Base-by-base conservation (phyloP, 2,113 vertebrate genomes). In the Mesoclemmys tuberculata region DNA sequence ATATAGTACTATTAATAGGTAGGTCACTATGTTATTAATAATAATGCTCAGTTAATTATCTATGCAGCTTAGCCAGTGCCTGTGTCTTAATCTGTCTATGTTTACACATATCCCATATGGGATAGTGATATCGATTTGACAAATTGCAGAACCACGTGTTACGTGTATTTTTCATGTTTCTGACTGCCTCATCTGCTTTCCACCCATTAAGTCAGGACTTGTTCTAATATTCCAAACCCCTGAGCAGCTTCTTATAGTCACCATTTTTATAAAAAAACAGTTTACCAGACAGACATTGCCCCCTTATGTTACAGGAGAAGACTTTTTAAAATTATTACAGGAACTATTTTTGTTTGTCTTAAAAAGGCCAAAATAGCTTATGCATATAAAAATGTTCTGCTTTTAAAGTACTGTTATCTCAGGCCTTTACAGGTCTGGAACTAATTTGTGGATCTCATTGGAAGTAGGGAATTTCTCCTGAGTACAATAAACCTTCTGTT, bases 71-170 rank as follows among this genome's bases (percentile, higher is more conserved):
- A 82, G 14, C 0, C 18, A 2, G 5, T 82, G 75, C 35, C 80
- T 92, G 46, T 35, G 44, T 85, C 90, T 79, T 83, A 93, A 93
- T 90, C 41, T 87, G 13, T 81, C 29, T 89, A 94, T 92, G 80
- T 92, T 44, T 77, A 77, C 22, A 46, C 13, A 16, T 44, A 26
- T 12, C 21, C 14, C 41, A 26, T 46, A 26, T 4, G 3, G 38
- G 41, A 6, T 41, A 75, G 24, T 44, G 4, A 46, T 22, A 75
- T 46, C 22, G 38, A 26, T 46, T 3, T 46, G 41, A 77, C 13
- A 46, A 27, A 75, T 44, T 77, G 41, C 74, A 27, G 74, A 77
- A 46, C 12, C 6, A 46, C 13, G 44, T 46, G 41, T 6, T 46
- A 46, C 26, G 26, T 27, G 24, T 77, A 77, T 26, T 46, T 46